Conservation (phyloP, 2,113 vertebrate species). For the Rhadina sibilatrix region DNA sequence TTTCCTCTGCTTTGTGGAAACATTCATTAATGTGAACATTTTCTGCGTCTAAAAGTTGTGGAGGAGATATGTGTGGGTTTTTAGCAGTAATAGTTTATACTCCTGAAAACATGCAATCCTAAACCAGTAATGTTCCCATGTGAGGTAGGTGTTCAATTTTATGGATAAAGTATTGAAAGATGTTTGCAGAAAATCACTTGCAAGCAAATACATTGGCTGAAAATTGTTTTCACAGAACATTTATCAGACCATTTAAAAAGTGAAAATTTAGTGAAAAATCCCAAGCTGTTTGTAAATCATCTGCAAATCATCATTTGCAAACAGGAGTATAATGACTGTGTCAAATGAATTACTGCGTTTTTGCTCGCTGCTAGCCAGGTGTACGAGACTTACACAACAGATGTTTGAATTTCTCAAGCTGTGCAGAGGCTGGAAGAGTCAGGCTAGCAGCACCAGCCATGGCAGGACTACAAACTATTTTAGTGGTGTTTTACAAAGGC, state of each 20-base stretch:
- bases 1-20: not conserved
- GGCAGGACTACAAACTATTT: not conserved
- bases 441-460: not conserved
- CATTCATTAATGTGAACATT: not conserved
- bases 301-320: slow-evolving; percentile 66
- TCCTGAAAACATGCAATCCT: not conserved
- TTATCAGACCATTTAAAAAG: slow-evolving; percentile 61
- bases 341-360: slow-evolving; percentile 52
- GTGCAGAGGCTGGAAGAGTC: not conserved
- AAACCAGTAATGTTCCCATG: slow-evolving; percentile 24
- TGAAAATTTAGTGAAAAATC: slow-evolving; percentile 68
- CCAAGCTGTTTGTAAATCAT: slow-evolving; percentile 63
- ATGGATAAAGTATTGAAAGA: slow-evolving; percentile 56
- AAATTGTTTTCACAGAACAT: slow-evolving; percentile 64
- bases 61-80: not conserved
- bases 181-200: slow-evolving; percentile 44
- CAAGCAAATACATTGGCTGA: slow-evolving; percentile 43
- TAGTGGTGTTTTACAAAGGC: not conserved
- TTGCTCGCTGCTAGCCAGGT: slow-evolving; percentile 51
- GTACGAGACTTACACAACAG: slow-evolving; percentile 35
- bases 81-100: not conserved
- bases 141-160: slow-evolving; percentile 53
- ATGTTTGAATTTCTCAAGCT: slow-evolving; percentile 51
- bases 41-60: not conserved
- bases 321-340: slow-evolving; percentile 53